phyloP scores from a whole-genome alignment of 2,888 invertebrate species.

The Serrognathus titanus region DNA sequence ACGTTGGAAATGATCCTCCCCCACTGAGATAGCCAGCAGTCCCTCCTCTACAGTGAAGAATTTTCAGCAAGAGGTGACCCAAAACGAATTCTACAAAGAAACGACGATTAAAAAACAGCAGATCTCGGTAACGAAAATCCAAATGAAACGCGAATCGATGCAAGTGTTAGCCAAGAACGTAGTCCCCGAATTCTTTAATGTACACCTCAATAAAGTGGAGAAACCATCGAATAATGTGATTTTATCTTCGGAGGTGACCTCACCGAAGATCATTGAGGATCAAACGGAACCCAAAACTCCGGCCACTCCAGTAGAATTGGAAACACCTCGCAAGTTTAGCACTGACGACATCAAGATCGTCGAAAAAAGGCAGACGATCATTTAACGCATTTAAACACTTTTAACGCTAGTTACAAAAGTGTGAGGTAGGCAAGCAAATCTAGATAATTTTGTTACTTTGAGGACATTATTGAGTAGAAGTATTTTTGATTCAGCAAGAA shows the following conservation, averaged over 20 bases:
- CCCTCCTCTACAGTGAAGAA: background rate
- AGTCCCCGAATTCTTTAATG: constrained; percentile 67
- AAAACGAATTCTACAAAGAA: constrained; percentile 18
- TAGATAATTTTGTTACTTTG: no score
- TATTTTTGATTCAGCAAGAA: no score
- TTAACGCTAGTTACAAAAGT: constrained; percentile 26
- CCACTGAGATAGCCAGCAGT: background rate
- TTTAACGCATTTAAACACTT: constrained; percentile 23
- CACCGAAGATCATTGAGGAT: constrained; percentile 41
- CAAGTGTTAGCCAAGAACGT: constrained; percentile 34
- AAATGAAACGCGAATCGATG: constrained; percentile 55
- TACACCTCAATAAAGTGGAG: constrained; percentile 70
- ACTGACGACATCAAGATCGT: constrained; percentile 51
- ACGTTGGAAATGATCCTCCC: background rate
- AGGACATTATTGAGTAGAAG: no score
- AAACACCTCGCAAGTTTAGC: constrained; percentile 43
- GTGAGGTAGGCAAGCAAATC: no score
- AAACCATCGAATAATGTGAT: constrained; percentile 62
- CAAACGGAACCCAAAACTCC: constrained; percentile 19
- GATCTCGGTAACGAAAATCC: constrained; percentile 56
- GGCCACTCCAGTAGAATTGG: background rate
- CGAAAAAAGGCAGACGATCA: constrained; percentile 36
- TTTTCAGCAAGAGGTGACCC: constrained; percentile 1
- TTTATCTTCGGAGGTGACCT: constrained; percentile 59
- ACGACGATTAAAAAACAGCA: constrained; percentile 42